Percentiles rank a stretch among this genome's conserved stretches.
phyloP scores from a whole-genome alignment of 2,113 vertebrate species.

The Eira barbara region DNA sequence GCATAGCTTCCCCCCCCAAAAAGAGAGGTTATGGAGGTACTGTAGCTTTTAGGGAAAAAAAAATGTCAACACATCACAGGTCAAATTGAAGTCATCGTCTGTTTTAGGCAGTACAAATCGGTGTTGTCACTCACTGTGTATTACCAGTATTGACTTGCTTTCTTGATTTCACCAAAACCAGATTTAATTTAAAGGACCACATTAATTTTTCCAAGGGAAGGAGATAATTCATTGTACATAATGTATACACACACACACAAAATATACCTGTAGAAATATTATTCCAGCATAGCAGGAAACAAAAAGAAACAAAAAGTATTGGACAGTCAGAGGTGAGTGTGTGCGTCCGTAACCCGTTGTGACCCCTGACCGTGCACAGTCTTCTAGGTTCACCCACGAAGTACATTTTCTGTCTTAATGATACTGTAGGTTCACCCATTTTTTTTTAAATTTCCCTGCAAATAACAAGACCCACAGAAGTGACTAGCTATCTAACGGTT shows the following conservation, averaged over 20 bases:
- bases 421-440: constrained; percentile 84
- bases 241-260: constrained; percentile 85
- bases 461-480: constrained; percentile 86
- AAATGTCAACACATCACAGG: constrained; percentile 81
- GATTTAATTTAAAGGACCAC: constrained; percentile 84
- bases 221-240: constrained; percentile 90
- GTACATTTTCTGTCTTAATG: constrained; percentile 87
- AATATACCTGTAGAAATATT: constrained; percentile 91
- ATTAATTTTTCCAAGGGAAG: constrained; percentile 85
- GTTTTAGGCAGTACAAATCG: constrained; percentile 84
- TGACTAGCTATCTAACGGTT: constrained; percentile 85
- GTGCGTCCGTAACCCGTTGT: constrained; percentile 87
- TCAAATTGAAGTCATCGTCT: constrained; percentile 83
- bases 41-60: constrained; percentile 82
- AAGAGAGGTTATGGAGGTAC: constrained; percentile 81
- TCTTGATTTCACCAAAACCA: constrained; percentile 84
- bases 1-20: constrained; percentile 48
- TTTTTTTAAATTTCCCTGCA: constrained; percentile 81
- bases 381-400: constrained; percentile 87
- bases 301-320: constrained; percentile 83
- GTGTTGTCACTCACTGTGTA: constrained; percentile 84
- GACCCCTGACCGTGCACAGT: constrained; percentile 86
- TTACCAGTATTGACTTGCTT: constrained; percentile 86
- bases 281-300: constrained; percentile 87
- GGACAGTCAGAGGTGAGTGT: constrained; percentile 88